Conservation (phyloP, 1,140 invertebrate genomes). For the Apis laboriosa region DNA sequence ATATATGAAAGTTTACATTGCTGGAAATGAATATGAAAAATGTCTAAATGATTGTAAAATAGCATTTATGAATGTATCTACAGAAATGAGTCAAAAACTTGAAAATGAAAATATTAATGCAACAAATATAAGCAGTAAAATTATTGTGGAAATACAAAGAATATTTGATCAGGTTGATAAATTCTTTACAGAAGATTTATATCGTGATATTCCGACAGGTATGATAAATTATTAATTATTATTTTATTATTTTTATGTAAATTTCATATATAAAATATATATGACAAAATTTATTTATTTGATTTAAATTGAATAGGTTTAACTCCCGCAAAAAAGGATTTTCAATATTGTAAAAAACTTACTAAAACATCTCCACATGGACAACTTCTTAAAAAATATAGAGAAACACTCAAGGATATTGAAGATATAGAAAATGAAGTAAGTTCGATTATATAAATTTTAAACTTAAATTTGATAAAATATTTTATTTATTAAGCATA, state of each 20-base stretch:
- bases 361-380: conserved; percentile 86
- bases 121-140: conserved; percentile 64
- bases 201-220: conserved; percentile 82
- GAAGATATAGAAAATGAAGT: conserved; percentile 15
- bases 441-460: background rate
- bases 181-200: conserved; percentile 82
- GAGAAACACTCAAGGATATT: conserved; percentile 61
- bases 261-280: background rate
- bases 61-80: conserved; percentile 49
- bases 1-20: conserved; percentile 61
- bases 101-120: conserved; percentile 63
- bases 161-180: conserved; percentile 76
- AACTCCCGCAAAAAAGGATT: conserved; percentile 85
- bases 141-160: conserved; percentile 72
- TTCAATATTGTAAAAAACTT: conserved; percentile 83
- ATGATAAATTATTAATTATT: background rate
- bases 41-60: conserved; percentile 64
- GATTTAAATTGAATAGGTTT: conserved; percentile 77
- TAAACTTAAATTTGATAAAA: background rate
- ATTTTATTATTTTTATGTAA: background rate
- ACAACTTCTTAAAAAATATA: conserved; percentile 83
- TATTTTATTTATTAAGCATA: background rate
- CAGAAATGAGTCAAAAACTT: conserved; percentile 67
- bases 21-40: conserved; percentile 61
- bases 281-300: conserved; percentile 73